Conservation (phyloP, 1,140 invertebrate species). For the Drosophila ficusphila region DNA sequence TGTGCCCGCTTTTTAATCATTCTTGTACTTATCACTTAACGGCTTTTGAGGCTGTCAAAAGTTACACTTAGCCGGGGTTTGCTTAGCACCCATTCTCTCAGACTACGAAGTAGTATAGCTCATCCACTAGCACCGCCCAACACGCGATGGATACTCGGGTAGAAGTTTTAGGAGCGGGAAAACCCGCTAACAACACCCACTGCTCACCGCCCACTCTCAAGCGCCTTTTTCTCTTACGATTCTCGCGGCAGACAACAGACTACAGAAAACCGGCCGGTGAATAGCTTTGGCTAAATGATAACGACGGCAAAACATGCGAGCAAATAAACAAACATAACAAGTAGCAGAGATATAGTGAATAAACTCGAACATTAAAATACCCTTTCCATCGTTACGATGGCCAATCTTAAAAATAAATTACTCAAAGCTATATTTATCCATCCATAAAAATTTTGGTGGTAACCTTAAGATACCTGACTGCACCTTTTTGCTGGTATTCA, state of each 20-base stretch:
- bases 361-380: conserved; percentile 13
- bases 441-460: too few species aligned
- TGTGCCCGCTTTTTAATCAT: conserved; percentile 28
- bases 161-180: background rate
- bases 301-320: conserved; percentile 67
- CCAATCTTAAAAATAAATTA: background rate
- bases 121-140: conserved; percentile 14
- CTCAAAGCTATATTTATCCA: too few species aligned
- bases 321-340: conserved; percentile 56
- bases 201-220: background rate
- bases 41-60: conserved; percentile 68
- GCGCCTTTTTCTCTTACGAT: background rate
- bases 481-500: background rate
- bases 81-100: conserved; percentile 14
- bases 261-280: conserved; percentile 64
- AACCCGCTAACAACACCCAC: conserved; percentile 8
- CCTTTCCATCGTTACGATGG: too few species aligned
- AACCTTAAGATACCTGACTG: too few species aligned
- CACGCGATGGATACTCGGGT: conserved; percentile 28
- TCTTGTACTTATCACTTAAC: conserved; percentile 53
- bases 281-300: conserved; percentile 62
- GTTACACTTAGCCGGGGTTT: conserved; percentile 56
- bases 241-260: conserved; percentile 13
- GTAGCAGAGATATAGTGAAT: background rate
- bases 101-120: background rate